Conservation (phyloP, 2,113 vertebrate genomes). For the Mellivora capensis region DNA sequence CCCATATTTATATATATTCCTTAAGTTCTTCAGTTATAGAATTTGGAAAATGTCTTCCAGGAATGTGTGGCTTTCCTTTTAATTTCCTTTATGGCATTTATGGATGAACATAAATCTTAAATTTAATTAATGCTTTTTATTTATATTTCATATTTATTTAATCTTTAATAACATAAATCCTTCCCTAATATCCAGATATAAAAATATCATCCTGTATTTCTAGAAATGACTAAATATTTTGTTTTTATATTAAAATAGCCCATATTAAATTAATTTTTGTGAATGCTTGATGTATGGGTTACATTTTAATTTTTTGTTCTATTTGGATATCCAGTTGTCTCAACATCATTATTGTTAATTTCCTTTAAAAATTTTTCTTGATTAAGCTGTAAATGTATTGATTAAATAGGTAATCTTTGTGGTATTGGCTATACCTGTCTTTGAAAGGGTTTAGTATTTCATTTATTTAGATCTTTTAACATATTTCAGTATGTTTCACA, state of each 20-base stretch:
- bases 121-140: not conserved
- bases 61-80: not conserved
- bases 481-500: not conserved
- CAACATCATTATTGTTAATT: not conserved
- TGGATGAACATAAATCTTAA: not conserved
- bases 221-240: not conserved
- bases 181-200: not conserved
- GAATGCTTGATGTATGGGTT: not conserved
- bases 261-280: not conserved
- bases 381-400: not conserved
- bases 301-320: not conserved
- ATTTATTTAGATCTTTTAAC: not conserved
- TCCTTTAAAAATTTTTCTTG: not conserved
- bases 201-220: not conserved
- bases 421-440: not conserved
- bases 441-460: not conserved
- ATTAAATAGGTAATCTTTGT: not conserved
- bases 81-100: not conserved
- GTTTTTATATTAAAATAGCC: not conserved
- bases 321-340: not conserved
- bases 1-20: not conserved
- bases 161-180: not conserved
- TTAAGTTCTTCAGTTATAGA: not conserved
- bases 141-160: not conserved
- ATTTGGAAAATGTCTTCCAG: not conserved